These are phyloP conservation scores for Malurus leucopterus DNA, from an alignment of 2,797 vertebrate genomes.

Conservation along the genomic window DNA sequence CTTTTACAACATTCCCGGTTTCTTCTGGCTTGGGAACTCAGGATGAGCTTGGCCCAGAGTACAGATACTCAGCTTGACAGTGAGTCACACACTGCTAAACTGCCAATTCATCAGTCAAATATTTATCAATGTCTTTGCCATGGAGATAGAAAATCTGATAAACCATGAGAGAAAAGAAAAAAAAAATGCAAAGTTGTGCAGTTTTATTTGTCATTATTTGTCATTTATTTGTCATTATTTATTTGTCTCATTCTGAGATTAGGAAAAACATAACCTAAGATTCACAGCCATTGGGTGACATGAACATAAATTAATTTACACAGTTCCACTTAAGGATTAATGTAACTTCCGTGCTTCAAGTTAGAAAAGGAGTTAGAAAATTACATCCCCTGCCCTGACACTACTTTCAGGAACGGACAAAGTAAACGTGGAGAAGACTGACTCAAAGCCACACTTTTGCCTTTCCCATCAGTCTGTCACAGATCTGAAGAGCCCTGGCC, in stretches of 20 bases:
- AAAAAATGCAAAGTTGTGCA: neutral
- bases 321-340: neutral
- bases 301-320: neutral
- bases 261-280: neutral
- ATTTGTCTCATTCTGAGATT: neutral
- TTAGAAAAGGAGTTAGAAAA: neutral
- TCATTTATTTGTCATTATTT: neutral
- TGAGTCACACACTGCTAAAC: slow-evolving; percentile 11
- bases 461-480: neutral
- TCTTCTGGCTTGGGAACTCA: slow-evolving; percentile 60
- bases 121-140: slow-evolving; percentile 14
- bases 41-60: slow-evolving; percentile 23
- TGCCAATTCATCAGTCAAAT: slow-evolving; percentile 25
- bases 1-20: slow-evolving; percentile 53
- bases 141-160: neutral
- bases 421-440: neutral
- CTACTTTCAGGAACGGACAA: neutral
- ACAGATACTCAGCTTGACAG: slow-evolving; percentile 25
- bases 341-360: neutral
- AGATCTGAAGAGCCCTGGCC: neutral
- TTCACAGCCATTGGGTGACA: neutral
- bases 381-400: neutral
- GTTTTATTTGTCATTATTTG: neutral
- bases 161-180: neutral
- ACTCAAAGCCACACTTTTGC: neutral